Conservation (phyloP, 35 echinoderm and acorn worm genomes). For the Eucidaris tribuloides region DNA sequence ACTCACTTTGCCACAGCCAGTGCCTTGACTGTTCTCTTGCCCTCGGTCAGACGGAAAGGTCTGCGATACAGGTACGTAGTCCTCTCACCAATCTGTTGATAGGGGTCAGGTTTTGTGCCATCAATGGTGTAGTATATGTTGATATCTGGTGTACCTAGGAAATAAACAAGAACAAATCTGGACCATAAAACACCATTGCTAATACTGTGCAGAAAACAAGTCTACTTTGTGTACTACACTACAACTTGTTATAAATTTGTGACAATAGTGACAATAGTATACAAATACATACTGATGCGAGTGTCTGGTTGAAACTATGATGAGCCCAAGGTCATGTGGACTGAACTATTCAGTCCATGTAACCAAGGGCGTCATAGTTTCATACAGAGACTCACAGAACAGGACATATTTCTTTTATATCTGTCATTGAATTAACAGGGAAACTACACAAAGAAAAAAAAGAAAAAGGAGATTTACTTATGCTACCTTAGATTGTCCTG, state of each 20-base stretch:
- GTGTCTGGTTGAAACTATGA: too few relatives aligned
- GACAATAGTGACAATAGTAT: too few relatives aligned
- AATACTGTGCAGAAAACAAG: not conserved
- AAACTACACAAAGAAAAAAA: too few relatives aligned
- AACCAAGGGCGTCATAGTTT: too few relatives aligned
- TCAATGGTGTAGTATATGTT: conserved; percentile 91
- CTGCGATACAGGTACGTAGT: conserved; percentile 75
- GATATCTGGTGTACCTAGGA: conserved; percentile 71
- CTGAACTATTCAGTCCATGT: too few relatives aligned
- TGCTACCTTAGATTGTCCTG: too few relatives aligned
- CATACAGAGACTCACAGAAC: too few relatives aligned
- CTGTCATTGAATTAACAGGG: too few relatives aligned
- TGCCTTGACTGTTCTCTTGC: conserved; percentile 79
- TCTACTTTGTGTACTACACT: not conserved
- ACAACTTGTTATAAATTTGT: not conserved
- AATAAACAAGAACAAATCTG: not conserved
- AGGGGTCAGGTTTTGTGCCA: conserved; percentile 94
- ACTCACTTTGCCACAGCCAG: conserved; percentile 90
- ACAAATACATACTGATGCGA: too few relatives aligned
- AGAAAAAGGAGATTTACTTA: too few relatives aligned
- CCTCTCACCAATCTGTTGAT: conserved; percentile 74
- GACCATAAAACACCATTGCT: not conserved
- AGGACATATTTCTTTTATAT: too few relatives aligned
- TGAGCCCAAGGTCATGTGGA: too few relatives aligned
- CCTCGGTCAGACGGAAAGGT: conserved; percentile 84